A percentile compares a stretch with the other conserved stretches of the same genome.
Evolutionary conservation across 2,797 vertebrate species (phyloP).

Genomic region (Mycteria americana): DNA sequence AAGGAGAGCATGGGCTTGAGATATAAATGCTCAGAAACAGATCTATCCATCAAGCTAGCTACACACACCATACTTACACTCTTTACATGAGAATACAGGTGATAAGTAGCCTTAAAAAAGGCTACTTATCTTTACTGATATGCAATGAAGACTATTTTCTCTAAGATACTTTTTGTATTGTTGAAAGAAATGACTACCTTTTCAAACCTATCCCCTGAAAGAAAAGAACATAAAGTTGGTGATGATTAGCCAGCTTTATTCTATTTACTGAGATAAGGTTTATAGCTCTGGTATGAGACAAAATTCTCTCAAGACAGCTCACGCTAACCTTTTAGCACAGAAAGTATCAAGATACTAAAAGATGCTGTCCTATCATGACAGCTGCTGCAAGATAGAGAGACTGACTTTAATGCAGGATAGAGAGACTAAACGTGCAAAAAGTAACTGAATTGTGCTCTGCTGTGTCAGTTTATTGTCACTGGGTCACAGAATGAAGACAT

Average conservation of each 20-base stretch:
- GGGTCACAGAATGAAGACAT: neutral
- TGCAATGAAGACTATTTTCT: constrained; percentile 39
- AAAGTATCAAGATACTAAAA: constrained; percentile 14
- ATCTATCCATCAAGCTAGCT: neutral
- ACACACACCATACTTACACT: neutral
- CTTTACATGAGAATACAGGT: neutral
- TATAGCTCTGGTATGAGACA: constrained; percentile 67
- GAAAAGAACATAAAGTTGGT: constrained; percentile 62
- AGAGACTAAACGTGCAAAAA: neutral
- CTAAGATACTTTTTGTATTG: constrained; percentile 41
- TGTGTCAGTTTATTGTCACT: neutral
- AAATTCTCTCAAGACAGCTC: constrained; percentile 38
- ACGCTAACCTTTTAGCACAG: constrained; percentile 41
- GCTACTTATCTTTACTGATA: constrained; percentile 18
- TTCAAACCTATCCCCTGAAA: constrained; percentile 36
- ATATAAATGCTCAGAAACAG: neutral
- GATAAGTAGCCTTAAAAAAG: neutral
- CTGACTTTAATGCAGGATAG: neutral
- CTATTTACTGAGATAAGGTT: constrained; percentile 78
- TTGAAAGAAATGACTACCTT: constrained; percentile 24
- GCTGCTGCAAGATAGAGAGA: neutral
- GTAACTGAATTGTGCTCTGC: neutral
- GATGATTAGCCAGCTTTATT: constrained; percentile 80
- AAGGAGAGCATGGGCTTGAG: neutral
- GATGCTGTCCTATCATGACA: neutral